Evolutionary conservation across 2,113 vertebrate genomes (phyloP).

Genomic region (Colistium nudipinnis): DNA sequence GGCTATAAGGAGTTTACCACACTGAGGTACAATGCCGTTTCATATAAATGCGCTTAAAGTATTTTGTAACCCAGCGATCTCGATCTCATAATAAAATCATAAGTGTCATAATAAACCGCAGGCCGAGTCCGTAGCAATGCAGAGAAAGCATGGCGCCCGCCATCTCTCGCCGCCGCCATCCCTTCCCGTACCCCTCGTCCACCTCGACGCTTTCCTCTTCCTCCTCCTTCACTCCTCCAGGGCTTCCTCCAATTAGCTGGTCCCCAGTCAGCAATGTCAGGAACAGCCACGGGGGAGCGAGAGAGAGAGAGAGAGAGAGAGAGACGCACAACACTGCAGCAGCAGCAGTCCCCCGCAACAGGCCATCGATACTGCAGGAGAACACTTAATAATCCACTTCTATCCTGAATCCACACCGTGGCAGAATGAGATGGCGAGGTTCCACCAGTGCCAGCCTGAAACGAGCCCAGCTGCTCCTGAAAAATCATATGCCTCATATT

Average conservation of each 20-base stretch:
- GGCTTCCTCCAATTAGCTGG: slow-evolving; percentile 80
- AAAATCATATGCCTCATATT: slow-evolving; percentile 19
- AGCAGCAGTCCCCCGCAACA: slow-evolving; percentile 48
- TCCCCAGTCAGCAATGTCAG: slow-evolving; percentile 73
- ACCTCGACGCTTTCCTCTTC: slow-evolving; percentile 25
- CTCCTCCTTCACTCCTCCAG: slow-evolving; percentile 65
- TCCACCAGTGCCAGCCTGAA: slow-evolving; percentile 49
- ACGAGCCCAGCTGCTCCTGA: slow-evolving; percentile 33
- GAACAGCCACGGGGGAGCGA: slow-evolving; percentile 72
- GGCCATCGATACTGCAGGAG: slow-evolving; percentile 63
- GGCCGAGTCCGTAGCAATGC: slow-evolving; percentile 37
- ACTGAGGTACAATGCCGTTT: no score
- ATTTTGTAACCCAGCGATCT: background rate
- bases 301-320: slow-evolving; percentile 24
- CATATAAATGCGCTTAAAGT: no score
- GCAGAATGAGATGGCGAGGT: slow-evolving; percentile 46
- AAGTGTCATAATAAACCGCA: background rate
- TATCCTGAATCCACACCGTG: slow-evolving; percentile 35
- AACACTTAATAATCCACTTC: slow-evolving; percentile 64
- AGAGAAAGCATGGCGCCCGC: slow-evolving; percentile 39
- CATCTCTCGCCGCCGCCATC: slow-evolving; percentile 37
- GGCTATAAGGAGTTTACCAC: no score
- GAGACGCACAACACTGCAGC: slow-evolving; percentile 56
- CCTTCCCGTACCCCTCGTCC: slow-evolving; percentile 31
- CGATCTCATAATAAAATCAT: background rate